phyloP scores from a whole-genome alignment of 2,888 invertebrate species.

The Drosophila pseudotakahashii region DNA sequence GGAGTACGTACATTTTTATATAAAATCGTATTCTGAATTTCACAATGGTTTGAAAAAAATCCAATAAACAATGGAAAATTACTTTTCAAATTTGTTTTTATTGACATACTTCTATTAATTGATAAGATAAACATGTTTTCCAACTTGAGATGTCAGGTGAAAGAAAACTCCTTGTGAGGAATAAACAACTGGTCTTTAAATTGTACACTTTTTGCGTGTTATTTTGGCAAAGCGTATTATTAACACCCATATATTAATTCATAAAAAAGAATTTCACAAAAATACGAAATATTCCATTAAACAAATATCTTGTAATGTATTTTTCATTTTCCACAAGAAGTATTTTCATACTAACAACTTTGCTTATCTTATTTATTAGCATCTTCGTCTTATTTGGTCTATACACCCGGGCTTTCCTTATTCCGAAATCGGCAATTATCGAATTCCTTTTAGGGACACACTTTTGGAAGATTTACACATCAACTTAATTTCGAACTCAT shows the following conservation, averaged over 20 bases:
- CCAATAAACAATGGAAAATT: slow-evolving; percentile 26
- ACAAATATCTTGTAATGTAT: background rate
- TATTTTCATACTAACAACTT: background rate
- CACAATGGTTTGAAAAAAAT: slow-evolving; percentile 2
- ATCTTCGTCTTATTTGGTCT: slow-evolving; percentile 6
- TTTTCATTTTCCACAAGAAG: background rate
- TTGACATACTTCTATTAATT: slow-evolving; percentile 6
- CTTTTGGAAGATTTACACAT: slow-evolving; percentile 20
- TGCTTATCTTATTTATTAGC: slow-evolving; percentile 22
- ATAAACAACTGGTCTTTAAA: background rate
- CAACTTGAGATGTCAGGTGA: background rate
- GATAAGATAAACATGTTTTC: background rate
- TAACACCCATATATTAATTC: background rate
- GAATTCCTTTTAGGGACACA: slow-evolving; percentile 6
- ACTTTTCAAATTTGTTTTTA: slow-evolving; percentile 8
- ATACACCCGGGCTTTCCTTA: slow-evolving; percentile 4
- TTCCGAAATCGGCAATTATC: background rate
- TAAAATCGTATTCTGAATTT: background rate
- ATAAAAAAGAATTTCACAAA: background rate
- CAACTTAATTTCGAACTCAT: slow-evolving; percentile 2
- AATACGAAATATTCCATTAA: background rate
- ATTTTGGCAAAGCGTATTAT: background rate
- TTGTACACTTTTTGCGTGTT: background rate
- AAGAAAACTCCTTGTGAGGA: slow-evolving; percentile 5
- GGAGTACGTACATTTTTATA: background rate